phyloP scores from a whole-genome alignment of 2,888 invertebrate species.

The Oxycera nigricornis region DNA sequence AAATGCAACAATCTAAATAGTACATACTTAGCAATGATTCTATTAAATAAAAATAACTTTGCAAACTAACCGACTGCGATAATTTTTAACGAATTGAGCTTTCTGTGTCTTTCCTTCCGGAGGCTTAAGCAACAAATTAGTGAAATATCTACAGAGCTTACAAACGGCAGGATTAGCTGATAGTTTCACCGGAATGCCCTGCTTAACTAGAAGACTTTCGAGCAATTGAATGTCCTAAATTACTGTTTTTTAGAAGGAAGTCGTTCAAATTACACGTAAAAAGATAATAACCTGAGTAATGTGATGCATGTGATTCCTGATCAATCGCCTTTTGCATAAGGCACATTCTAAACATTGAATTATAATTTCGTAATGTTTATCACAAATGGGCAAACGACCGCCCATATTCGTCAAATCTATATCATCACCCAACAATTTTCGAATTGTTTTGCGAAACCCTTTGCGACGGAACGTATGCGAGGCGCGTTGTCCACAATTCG shows the following conservation, averaged over 20 bases:
- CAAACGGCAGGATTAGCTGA: constrained; percentile 76
- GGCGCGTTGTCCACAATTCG: constrained; percentile 68
- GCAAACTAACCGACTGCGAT: constrained; percentile 67
- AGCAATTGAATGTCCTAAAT: constrained; percentile 65
- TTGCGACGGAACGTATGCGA: constrained; percentile 74
- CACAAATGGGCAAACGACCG: constrained; percentile 71
- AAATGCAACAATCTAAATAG: constrained; percentile 73
- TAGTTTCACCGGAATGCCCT: constrained; percentile 74
- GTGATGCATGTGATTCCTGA: constrained; percentile 78
- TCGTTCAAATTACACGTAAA: constrained; percentile 19
- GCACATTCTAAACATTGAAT: constrained; percentile 79
- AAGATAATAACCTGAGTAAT: constrained; percentile 65
- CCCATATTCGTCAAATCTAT: constrained; percentile 69
- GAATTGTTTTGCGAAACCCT: constrained; percentile 75
- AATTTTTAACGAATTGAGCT: constrained; percentile 63
- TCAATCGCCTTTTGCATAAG: constrained; percentile 77
- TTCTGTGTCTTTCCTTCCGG: constrained; percentile 64
- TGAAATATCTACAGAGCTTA: constrained; percentile 82
- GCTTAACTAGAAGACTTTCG: constrained; percentile 67
- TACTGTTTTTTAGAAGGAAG: no score
- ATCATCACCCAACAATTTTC: constrained; percentile 68
- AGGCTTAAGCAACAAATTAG: constrained; percentile 73
- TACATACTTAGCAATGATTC: constrained; percentile 29
- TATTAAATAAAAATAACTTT: not conserved
- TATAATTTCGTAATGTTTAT: constrained; percentile 72